Base-by-base conservation (phyloP, 1,140 invertebrate genomes). In the Camponotus pennsylvanicus region DNA sequence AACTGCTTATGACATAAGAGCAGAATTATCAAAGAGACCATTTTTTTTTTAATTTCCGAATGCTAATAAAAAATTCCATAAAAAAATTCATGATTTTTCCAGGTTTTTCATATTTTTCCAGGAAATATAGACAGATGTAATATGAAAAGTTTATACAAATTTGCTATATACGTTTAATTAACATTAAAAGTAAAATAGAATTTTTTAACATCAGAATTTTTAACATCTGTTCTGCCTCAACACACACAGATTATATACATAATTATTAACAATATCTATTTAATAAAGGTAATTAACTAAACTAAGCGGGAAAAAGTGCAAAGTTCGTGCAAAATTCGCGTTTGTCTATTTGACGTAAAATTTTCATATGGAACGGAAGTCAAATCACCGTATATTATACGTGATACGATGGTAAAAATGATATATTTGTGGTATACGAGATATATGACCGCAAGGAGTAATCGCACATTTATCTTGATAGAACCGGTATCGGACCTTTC, bases 401-500 rank as follows among this genome's bases (percentile, higher is more conserved):
- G 5, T 45, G 67, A 45, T 57, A 82, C 7, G 34, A 21, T 57
- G 9, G 8, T 80, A 82, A 71, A 82, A 82, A 82, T 82, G 79
- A 82, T 59, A 40, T 82, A 82, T 82, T 73, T 77, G 42, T 15
- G 63, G 18, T 63, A 13, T 27, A 42, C 32, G 59, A 79, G 37
- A 79, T 76, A 79, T 79, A 78, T 18, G 59, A 27, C 42, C 73
- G 61, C 61, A 64, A 79, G 37, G 61, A 79, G 42, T 45, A 79
- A 52, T 63, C 59, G 73, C 42, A 27, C 82, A 85, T 82, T 82
- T 59, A 73, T 82, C 79, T 73, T 59, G 67, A 73, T 73, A 73
- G 67, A 61, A 73, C 27, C 37, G 79, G 52, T 82, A 82, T 82
- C 79, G 79, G 45, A 73, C 78, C 71, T 82, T 21, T 71, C 66